Conservation (phyloP, 2,888 invertebrate species). For the Reticulitermes lucifugus region DNA sequence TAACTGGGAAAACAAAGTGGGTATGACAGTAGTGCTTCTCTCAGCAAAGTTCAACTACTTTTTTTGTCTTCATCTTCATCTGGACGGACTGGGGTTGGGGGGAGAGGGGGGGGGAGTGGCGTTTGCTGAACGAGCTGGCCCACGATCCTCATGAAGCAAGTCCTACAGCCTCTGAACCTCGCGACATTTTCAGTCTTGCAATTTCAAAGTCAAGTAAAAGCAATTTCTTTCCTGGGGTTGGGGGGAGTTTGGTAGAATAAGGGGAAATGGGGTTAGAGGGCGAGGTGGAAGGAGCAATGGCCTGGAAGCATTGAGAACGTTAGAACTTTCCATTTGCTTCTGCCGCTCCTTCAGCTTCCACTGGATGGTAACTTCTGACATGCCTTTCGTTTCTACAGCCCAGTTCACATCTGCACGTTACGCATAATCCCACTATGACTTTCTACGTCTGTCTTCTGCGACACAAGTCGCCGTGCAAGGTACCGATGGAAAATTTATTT, state of each 20-base stretch:
- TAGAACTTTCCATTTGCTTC: constrained; percentile 41
- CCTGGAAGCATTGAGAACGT: constrained; percentile 38
- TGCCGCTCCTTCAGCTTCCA: constrained; percentile 23
- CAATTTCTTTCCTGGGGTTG: constrained; percentile 43
- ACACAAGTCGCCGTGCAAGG: no score
- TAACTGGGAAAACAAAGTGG: neutral
- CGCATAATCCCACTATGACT: constrained; percentile 5
- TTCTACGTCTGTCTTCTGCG: neutral
- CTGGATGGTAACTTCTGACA: constrained; percentile 35
- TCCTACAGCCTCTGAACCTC: neutral
- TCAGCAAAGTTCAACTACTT: constrained; percentile 21
- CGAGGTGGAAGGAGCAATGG: constrained; percentile 29
- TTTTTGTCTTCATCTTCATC: neutral
- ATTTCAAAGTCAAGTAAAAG: constrained; percentile 47
- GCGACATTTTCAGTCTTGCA: constrained; percentile 29
- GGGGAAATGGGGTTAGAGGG: neutral
- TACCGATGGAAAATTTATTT: no score
- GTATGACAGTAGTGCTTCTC: neutral
- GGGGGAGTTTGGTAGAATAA: neutral
- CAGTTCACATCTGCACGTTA: constrained; percentile 16
- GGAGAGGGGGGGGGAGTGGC: neutral
- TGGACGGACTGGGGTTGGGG: neutral
- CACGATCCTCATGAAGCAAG: neutral
- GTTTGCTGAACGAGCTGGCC: neutral
- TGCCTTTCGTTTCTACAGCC: constrained; percentile 29